These are phyloP conservation scores for Eurypyga helias DNA, from an alignment of 2,113 vertebrate species.

Conservation along the genomic window DNA sequence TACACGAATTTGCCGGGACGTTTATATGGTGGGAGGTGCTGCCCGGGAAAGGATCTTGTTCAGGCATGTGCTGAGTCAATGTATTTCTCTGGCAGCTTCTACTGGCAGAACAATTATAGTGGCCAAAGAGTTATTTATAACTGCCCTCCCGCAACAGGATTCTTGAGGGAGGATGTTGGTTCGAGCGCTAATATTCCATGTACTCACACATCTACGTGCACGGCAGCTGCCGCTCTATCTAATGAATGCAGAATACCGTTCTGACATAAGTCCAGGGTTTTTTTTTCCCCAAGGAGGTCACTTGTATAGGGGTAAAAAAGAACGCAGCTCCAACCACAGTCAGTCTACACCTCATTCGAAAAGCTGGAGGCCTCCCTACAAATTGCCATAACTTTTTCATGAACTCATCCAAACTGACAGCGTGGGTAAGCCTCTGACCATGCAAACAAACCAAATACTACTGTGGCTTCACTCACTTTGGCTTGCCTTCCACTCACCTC, in stretches of 20 bases:
- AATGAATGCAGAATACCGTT: not conserved
- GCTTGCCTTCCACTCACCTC: not conserved
- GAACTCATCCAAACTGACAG: not conserved
- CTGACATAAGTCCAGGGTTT: not conserved
- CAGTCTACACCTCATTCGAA: not conserved
- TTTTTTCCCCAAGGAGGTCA: not conserved
- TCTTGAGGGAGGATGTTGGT: slow-evolving; percentile 38
- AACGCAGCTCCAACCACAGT: slow-evolving; percentile 13
- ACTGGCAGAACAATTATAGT: not conserved
- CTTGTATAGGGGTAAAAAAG: not conserved
- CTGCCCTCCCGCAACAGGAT: not conserved
- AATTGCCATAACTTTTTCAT: not conserved
- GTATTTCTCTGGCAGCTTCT: slow-evolving; percentile 22
- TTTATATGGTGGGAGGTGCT: not conserved
- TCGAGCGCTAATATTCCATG: not conserved
- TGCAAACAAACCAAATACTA: not conserved
- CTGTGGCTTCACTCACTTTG: slow-evolving; percentile 6
- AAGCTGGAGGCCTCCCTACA: slow-evolving; percentile 31
- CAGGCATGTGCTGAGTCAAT: slow-evolving; percentile 40
- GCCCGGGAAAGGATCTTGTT: not conserved
- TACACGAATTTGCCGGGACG: accelerated
- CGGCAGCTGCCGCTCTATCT: not conserved
- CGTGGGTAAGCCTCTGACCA: slow-evolving; percentile 36
- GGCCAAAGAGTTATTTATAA: slow-evolving; percentile 36
- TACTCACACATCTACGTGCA: not conserved